Conservation (phyloP, 2,113 vertebrate genomes). For the Burhinus oedicnemus region DNA sequence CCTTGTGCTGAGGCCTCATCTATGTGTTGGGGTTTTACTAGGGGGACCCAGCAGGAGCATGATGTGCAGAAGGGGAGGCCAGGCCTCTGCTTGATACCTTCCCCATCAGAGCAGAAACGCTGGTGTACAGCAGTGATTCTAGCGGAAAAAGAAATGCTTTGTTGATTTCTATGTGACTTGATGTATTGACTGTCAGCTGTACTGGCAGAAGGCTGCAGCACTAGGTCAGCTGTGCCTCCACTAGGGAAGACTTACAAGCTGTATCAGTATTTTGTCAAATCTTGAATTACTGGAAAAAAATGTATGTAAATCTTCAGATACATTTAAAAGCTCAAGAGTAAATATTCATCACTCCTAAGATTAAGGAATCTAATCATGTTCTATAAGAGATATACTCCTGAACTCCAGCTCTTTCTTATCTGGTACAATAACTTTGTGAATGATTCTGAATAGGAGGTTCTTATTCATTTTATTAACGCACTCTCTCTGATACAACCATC, state of each 20-base stretch:
- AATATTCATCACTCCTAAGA: constrained; percentile 28
- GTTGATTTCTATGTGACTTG: background rate
- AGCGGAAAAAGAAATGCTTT: background rate
- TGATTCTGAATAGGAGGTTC: background rate
- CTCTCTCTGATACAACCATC: background rate
- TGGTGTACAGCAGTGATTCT: background rate
- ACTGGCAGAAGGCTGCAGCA: background rate
- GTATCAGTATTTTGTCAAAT: background rate
- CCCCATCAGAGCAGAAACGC: background rate
- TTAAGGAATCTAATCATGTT: constrained; percentile 3
- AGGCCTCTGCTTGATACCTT: background rate
- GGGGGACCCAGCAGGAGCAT: background rate
- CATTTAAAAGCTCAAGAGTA: background rate
- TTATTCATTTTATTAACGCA: background rate
- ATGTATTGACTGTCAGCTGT: background rate
- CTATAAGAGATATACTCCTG: background rate
- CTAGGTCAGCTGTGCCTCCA: background rate
- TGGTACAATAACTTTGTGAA: constrained; percentile 25
- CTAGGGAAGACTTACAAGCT: background rate
- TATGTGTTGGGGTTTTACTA: background rate
- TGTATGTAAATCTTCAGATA: constrained; percentile 6
- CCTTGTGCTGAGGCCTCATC: background rate
- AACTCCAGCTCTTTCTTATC: constrained; percentile 23
- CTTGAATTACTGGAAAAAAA: constrained; percentile 3
- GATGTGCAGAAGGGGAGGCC: background rate